Evolutionary conservation across 2,113 vertebrate genomes (phyloP), one percentile per base, ranked within the genome.

Genomic region (Ptychochromis oligacanthus): DNA sequence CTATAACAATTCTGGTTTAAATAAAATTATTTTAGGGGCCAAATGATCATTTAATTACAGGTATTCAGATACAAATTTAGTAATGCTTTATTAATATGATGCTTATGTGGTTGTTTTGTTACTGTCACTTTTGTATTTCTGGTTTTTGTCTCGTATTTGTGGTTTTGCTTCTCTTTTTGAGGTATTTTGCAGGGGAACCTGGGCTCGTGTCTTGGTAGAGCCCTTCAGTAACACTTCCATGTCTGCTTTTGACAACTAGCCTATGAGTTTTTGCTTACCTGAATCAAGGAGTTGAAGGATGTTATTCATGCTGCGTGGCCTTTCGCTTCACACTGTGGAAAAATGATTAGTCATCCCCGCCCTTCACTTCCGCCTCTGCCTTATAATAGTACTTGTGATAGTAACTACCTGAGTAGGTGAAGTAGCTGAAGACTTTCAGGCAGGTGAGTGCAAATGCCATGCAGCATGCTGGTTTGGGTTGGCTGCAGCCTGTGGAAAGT

Each of bases 321-420:
- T 13, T 8, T 31, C 28, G 28, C 28, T 31, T 31, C 28, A 31
- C 28, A 31, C 28, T 31, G 28, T 31, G 28, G 4, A 75, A 28
- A 58, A 70, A 70, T 49, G 9, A 49, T 59, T 49, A 77, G 77
- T 84, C 79, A 49, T 79, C 74, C 86, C 83, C 77, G 76, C 36
- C 1, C 3, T 6, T 6, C 6, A 80, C 83, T 87, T 91, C 89
- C 77, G 86, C 20, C 3, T 76, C 58, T 6, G 20, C 0, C 24
- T 2, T 28, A 8, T 10, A 26, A 43, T 26, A 65, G 9, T 20
- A 49, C 36, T 6, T 36, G 36, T 36, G 36, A 36, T 8, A 22
- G 0, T 1, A 9, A 7, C n/a, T 36, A 81, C 60, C 64, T 76
- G 87, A 18, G 31, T 12, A 36, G 6, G 43, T 22, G 31, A 60